Evolutionary conservation across 2,113 vertebrate genomes (phyloP).

Genomic region (Anser cygnoides): DNA sequence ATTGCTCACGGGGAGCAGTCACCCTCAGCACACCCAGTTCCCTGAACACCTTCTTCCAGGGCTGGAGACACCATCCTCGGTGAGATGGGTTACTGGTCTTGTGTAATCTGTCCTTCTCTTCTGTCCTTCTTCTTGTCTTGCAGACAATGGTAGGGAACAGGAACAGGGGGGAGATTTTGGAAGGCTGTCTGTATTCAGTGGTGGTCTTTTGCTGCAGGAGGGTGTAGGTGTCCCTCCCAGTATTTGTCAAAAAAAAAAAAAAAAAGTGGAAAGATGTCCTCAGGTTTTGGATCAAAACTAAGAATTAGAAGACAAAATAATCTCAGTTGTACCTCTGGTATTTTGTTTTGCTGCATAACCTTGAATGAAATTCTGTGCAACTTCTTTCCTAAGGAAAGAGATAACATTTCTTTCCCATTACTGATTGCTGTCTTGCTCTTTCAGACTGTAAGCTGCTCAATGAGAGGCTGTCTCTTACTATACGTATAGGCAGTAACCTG

Average conservation of each 20-base stretch:
- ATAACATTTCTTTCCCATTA: neutral
- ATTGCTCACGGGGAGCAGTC: neutral
- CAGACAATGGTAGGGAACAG: neutral
- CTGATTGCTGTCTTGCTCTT: neutral
- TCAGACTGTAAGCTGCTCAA: neutral
- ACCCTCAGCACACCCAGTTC: neutral
- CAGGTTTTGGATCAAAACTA: neutral
- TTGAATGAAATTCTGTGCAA: neutral
- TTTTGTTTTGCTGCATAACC: neutral
- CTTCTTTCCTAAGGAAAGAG: neutral
- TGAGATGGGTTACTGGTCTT: neutral
- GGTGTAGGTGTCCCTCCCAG: neutral
- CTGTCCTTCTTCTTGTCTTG: neutral
- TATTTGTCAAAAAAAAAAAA: neutral
- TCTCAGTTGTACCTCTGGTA: neutral
- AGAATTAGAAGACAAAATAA: neutral
- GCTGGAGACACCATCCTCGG: neutral
- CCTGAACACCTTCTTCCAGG: neutral
- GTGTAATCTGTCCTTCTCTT: neutral
- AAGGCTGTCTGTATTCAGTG: neutral
- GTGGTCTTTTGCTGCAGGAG: rapidly evolving
- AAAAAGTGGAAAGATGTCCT: neutral
- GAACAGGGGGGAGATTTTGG: neutral
- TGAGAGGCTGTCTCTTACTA: neutral
- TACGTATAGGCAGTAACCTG: neutral